phyloP scores from a whole-genome alignment of 2,113 vertebrate species.

The Ceyx cyanopectus region DNA sequence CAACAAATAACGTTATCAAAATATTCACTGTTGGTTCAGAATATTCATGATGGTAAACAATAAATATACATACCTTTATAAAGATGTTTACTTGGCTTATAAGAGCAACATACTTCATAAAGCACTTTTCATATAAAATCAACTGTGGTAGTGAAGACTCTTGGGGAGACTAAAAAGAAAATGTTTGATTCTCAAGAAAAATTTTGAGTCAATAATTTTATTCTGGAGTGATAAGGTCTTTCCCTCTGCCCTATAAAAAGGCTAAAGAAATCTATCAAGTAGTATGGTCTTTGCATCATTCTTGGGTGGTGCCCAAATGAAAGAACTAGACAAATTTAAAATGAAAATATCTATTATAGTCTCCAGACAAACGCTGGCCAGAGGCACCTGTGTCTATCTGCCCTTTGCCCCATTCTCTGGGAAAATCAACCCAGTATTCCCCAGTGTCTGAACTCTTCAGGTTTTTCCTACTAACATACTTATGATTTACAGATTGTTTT shows the following conservation, averaged over 20 bases:
- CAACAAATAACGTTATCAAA: not conserved
- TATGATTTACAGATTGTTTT: slow-evolving; percentile 61
- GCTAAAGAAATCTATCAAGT: not conserved
- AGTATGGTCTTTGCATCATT: not conserved
- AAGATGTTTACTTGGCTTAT: not conserved
- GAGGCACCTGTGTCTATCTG: not conserved
- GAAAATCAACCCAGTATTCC: slow-evolving; percentile 16
- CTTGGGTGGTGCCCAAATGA: not conserved
- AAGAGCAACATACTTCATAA: not conserved
- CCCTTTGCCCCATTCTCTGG: not conserved
- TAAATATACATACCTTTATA: not conserved
- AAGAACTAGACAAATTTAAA: not conserved
- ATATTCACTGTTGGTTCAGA: not conserved
- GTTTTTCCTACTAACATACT: slow-evolving; percentile 30
- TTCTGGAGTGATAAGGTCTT: not conserved
- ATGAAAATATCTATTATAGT: not conserved
- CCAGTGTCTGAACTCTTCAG: slow-evolving; percentile 3
- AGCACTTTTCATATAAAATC: not conserved
- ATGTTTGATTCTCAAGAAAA: not conserved
- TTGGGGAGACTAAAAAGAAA: not conserved
- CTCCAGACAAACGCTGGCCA: not conserved
- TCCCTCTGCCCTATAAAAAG: not conserved
- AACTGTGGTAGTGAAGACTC: not conserved
- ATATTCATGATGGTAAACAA: not conserved
- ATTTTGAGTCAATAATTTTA: not conserved